Percentiles rank a stretch among this genome's conserved stretches.
These are phyloP conservation scores for Paramacrobiotus metropolitanus DNA, from an alignment of 1,140 invertebrate genomes.

Conservation along the genomic window DNA sequence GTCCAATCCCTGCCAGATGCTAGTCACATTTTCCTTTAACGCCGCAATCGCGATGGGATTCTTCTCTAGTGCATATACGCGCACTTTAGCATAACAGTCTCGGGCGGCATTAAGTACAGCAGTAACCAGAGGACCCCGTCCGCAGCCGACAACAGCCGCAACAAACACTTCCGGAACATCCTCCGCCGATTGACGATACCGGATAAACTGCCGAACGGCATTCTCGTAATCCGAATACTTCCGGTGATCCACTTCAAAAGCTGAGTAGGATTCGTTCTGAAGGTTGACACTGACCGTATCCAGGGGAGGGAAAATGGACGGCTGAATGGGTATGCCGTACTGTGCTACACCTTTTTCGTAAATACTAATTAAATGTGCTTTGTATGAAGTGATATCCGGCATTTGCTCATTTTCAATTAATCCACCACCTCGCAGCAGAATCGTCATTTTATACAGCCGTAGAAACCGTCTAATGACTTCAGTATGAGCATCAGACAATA, in stretches of 20 bases:
- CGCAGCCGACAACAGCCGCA: conserved; percentile 80
- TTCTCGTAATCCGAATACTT: neutral
- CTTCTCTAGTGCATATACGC: conserved; percentile 88
- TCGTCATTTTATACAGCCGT: neutral
- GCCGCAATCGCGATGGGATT: conserved; percentile 69
- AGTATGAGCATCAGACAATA: neutral
- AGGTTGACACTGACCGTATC: neutral
- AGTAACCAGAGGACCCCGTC: conserved; percentile 72
- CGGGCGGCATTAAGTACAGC: conserved; percentile 53
- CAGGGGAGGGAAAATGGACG: neutral
- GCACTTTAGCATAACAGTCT: conserved; percentile 34
- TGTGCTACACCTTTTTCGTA: too few relatives aligned
- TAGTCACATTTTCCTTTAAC: neutral
- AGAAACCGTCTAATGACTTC: neutral
- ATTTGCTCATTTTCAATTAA: neutral
- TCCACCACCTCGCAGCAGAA: neutral
- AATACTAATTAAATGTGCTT: neutral
- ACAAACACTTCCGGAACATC: conserved; percentile 20
- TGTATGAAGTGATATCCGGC: neutral
- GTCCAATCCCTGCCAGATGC: neutral
- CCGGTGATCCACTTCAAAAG: neutral
- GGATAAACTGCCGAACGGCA: neutral
- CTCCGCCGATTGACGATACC: neutral
- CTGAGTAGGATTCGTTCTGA: neutral
- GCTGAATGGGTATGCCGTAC: too few relatives aligned